Evolutionary conservation across 2,888 invertebrate species (phyloP), one percentile per base, ranked within the genome.

Genomic region (Temnothorax ravouxi): DNA sequence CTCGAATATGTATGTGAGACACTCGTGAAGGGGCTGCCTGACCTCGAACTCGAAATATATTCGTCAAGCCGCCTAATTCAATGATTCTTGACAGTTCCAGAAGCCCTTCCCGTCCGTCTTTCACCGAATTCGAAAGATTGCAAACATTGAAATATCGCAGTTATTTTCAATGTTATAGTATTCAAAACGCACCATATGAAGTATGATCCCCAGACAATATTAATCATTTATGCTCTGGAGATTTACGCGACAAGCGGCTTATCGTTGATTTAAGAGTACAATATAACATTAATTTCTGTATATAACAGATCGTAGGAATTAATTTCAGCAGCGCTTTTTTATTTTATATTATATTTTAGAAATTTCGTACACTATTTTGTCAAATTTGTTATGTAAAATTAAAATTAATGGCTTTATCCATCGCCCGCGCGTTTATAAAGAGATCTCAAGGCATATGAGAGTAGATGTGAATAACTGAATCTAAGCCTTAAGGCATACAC

Each of bases 1-100:
- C 91, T 91, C 84, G 91, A 92, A 92, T 92, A 92, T 92, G 90
- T 88, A 92, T 92, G 90, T 54, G 75, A 82, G 50, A 85, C 81
- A 77, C 69, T 84, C 80, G 34, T 67, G 74, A 89, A 89, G 72
- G 75, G 54, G 44, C 76, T 84, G 77, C 59, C 86, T 88, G 88
- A 84, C 87, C 85, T 79, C 82, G 56, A 81, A 88, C 34, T 84
- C 82, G 71, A 80, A 79, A 67, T 84, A 82, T 87, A 87, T 87
- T 84, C 80, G 81, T 84, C 85, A 61, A 62, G n/a, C n/a, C n/a
- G 75, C 6, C 15, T 15, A 54, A 77, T 84, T 77, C 61, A 56
- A 81, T 50, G 71, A 44, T 47, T 66, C 25, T 69, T 64, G 15
- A 67, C 69, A 69, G 29, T 77, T n/a, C n/a, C 54, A 54, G 15